phyloP scores from a whole-genome alignment of 2,888 invertebrate species.

The Ennomos quercinarius region DNA sequence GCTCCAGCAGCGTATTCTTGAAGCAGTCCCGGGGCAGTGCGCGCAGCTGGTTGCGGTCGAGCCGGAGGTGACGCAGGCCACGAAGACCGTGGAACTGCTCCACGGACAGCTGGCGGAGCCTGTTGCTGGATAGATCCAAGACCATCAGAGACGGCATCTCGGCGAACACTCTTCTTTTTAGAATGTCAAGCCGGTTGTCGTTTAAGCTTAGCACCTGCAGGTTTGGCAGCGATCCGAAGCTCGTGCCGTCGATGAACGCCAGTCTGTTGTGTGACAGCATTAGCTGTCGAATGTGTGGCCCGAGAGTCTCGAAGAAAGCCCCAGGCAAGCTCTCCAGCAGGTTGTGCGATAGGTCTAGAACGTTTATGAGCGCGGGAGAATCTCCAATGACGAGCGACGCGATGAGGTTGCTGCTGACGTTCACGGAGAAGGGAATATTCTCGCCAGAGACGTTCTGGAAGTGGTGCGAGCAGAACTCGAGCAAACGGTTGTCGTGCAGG shows the following conservation, averaged over 20 bases:
- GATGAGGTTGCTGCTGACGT: conserved; percentile 89
- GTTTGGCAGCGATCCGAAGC: conserved; percentile 51
- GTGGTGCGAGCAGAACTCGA: conserved; percentile 86
- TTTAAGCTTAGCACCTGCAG: conserved; percentile 83
- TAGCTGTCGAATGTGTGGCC: conserved; percentile 55
- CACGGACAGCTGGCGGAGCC: conserved; percentile 52
- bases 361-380: conserved; percentile 78
- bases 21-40: conserved; percentile 90
- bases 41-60: conserved; percentile 88
- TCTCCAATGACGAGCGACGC: conserved; percentile 56
- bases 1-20: conserved; percentile 89
- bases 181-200: conserved; percentile 87
- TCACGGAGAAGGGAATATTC: conserved; percentile 87
- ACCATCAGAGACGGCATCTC: conserved; percentile 57
- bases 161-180: conserved; percentile 89
- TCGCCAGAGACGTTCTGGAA: conserved; percentile 87
- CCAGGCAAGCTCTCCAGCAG: conserved; percentile 84
- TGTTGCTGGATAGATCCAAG: conserved; percentile 61
- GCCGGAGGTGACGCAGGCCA: conserved; percentile 87
- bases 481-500: conserved; percentile 89
- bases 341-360: conserved; percentile 89
- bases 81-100: conserved; percentile 83
- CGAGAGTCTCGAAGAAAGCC: conserved; percentile 80
- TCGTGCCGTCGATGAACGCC: conserved; percentile 71
- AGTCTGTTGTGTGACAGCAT: conserved; percentile 86